phyloP scores from a whole-genome alignment of 1,140 invertebrate genomes.

The Thaumatotibia leucotreta region DNA sequence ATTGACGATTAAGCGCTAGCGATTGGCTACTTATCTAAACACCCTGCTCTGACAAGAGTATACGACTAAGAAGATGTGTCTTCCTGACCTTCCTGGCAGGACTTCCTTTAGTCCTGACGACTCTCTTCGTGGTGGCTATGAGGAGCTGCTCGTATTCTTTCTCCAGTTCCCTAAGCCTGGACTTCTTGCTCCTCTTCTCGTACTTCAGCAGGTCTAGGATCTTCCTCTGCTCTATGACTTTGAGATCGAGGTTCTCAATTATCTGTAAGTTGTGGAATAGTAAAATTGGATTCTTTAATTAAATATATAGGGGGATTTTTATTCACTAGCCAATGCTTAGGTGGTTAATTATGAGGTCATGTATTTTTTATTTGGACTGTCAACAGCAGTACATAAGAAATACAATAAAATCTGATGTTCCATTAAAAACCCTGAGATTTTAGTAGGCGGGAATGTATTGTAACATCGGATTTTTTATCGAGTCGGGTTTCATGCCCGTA shows the following conservation, averaged over 20 bases:
- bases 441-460: too few relatives aligned
- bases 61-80: too few relatives aligned
- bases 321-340: slow-evolving; percentile 84
- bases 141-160: slow-evolving; percentile 78
- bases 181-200: slow-evolving; percentile 79
- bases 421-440: too few relatives aligned
- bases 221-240: slow-evolving; percentile 85
- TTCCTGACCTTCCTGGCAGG: too few relatives aligned
- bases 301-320: slow-evolving; percentile 84
- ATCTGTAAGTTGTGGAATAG: slow-evolving; percentile 59
- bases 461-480: too few relatives aligned
- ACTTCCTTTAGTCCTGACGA: slow-evolving; percentile 70
- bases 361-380: slow-evolving; percentile 78
- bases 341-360: slow-evolving; percentile 86
- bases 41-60: too few relatives aligned
- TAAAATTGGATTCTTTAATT: slow-evolving; percentile 81
- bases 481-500: too few relatives aligned
- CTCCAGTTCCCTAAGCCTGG: slow-evolving; percentile 74
- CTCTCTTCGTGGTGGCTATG: slow-evolving; percentile 65
- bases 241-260: slow-evolving; percentile 81
- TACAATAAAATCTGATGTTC: too few relatives aligned
- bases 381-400: slow-evolving; percentile 16
- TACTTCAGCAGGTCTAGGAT: slow-evolving; percentile 85
- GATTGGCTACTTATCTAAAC: too few relatives aligned
- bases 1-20: too few relatives aligned